Conservation (phyloP, 1,140 invertebrate genomes). For the Philotrypesis tridentata region DNA sequence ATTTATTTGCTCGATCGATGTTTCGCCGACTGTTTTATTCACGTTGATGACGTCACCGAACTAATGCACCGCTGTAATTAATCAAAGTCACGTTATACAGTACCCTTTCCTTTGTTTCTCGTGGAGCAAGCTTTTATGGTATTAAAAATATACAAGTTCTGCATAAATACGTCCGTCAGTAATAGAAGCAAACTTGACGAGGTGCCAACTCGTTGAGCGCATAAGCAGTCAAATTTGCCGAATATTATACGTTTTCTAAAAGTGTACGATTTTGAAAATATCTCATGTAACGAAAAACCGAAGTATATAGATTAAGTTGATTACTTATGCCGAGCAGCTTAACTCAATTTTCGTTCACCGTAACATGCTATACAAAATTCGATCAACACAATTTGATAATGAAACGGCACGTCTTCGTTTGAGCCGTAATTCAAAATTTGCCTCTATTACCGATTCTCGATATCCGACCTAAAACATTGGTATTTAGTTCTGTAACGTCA, state of each 20-base stretch:
- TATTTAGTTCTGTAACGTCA: slow-evolving; percentile 17
- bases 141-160: too few relatives aligned
- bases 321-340: neutral
- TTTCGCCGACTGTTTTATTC: slow-evolving; percentile 7
- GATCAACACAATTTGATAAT: slow-evolving; percentile 30
- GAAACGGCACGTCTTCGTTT: slow-evolving; percentile 15
- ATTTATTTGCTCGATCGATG: slow-evolving; percentile 32
- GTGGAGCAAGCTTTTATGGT: too few relatives aligned
- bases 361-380: neutral
- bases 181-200: too few relatives aligned
- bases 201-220: too few relatives aligned
- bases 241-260: neutral
- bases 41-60: neutral
- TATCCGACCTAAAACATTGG: slow-evolving; percentile 11
- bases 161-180: too few relatives aligned
- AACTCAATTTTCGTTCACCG: neutral
- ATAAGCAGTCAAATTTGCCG: too few relatives aligned
- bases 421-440: neutral
- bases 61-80: slow-evolving; percentile 34
- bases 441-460: slow-evolving; percentile 37
- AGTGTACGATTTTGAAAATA: neutral
- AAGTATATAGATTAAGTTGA: neutral
- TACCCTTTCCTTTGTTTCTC: too few relatives aligned
- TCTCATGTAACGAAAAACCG: neutral
- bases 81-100: too few relatives aligned